Evolutionary conservation across 2,888 invertebrate species (phyloP).

Genomic region (Xylota sylvarum): DNA sequence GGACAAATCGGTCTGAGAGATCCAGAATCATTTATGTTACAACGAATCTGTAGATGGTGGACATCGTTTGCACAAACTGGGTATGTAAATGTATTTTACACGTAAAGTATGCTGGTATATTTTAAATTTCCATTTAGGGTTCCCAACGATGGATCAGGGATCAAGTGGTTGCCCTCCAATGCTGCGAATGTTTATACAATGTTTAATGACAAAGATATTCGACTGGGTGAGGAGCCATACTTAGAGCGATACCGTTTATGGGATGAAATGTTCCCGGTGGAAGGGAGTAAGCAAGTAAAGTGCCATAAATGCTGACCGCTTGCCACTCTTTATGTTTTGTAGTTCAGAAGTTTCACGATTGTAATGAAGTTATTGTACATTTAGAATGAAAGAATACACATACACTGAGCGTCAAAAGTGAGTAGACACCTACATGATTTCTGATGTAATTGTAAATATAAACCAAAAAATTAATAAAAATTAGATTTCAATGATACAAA

Average conservation of each 20-base stretch:
- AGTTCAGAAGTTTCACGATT: neutral
- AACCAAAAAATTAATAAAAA: no score
- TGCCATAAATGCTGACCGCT: slow-evolving; percentile 36
- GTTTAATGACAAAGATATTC: slow-evolving; percentile 77
- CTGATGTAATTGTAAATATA: no score
- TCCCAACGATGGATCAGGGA: slow-evolving; percentile 9
- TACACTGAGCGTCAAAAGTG: no score
- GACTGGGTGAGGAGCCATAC: slow-evolving; percentile 75
- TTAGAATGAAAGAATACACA: no score
- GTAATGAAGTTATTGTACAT: no score
- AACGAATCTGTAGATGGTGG: slow-evolving; percentile 84
- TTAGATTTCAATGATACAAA: no score
- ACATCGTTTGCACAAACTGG: slow-evolving; percentile 82
- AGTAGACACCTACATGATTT: no score
- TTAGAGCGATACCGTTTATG: slow-evolving; percentile 78
- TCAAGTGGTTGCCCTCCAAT: slow-evolving; percentile 79
- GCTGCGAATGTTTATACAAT: slow-evolving; percentile 55
- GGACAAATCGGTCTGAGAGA: slow-evolving; percentile 80
- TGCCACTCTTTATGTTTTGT: slow-evolving; percentile 16
- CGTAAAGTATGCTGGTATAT: no score
- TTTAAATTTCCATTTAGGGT: slow-evolving; percentile 9
- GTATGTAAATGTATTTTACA: slow-evolving; percentile 71
- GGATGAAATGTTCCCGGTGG: slow-evolving; percentile 77
- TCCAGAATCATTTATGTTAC: slow-evolving; percentile 84
- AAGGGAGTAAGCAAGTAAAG: neutral